phyloP scores from a whole-genome alignment of 2,113 vertebrate species.

The Campylorhamphus procurvoides region DNA sequence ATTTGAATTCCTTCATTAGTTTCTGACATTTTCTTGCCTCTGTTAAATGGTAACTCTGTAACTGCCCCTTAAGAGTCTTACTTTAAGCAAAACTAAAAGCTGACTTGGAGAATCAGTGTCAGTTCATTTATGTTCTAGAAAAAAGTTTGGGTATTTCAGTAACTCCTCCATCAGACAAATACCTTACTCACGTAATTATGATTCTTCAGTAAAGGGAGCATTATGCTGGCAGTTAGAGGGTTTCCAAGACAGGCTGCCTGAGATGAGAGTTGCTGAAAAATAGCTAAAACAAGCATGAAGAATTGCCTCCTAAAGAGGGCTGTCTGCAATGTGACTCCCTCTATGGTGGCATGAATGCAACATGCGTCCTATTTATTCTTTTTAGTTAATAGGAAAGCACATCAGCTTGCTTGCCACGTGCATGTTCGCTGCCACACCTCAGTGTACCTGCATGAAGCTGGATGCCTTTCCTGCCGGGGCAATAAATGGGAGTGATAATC shows the following conservation, averaged over 20 bases:
- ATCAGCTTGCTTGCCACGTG: not conserved
- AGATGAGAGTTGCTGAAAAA: not conserved
- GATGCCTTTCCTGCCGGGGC: not conserved
- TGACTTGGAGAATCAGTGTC: not conserved
- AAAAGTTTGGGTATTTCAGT: not conserved
- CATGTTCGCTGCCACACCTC: not conserved
- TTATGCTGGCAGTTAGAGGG: not conserved
- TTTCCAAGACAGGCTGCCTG: not conserved
- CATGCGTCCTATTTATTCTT: not conserved
- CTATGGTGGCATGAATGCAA: not conserved
- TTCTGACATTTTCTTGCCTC: not conserved
- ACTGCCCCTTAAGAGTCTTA: not conserved
- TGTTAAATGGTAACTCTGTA: not conserved
- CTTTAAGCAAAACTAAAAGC: not conserved
- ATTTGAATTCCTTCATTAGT: not conserved
- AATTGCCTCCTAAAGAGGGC: not conserved
- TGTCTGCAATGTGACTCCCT: not conserved
- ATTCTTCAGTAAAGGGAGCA: not conserved
- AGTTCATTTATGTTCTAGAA: not conserved
- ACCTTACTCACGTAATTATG: not conserved
- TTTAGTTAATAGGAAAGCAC: not conserved
- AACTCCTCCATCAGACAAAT: not conserved
- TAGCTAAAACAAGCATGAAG: not conserved
- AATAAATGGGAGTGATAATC: not conserved
- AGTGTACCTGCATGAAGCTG: not conserved